Evolutionary conservation across 2,888 invertebrate genomes (phyloP), one percentile per base, ranked within the genome.

Genomic region (Zhuqinia jingwanae): DNA sequence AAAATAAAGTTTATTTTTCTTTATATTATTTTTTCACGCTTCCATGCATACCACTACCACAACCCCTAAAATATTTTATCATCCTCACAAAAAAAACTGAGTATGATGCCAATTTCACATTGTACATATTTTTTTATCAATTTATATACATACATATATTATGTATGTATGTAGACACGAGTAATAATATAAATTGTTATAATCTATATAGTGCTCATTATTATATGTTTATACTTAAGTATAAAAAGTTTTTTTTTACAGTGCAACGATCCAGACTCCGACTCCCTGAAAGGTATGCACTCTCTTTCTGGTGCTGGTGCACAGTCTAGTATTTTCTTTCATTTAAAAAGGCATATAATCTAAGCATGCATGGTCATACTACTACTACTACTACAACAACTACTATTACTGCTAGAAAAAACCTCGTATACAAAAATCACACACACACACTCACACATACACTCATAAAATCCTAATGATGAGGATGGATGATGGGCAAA

Each of bases 401-500:
- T 13, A 36, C 17, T 13, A n/a, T n/a, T n/a, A n/a, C n/a, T n/a
- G n/a, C n/a, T n/a, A n/a, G n/a, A n/a, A 8, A 36, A 36, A 36
- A 36, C 36, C 8, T 3, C 8, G 36, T 36, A 36, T 36, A 36
- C 36, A 36, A 36, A n/a, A 36, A 36, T 36, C 36, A 68, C 65
- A 42, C 36, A 17, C 58, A 11, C n/a, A n/a, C n/a, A n/a, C n/a
- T n/a, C n/a, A n/a, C n/a, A n/a, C n/a, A n/a, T n/a, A n/a, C n/a
- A n/a, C n/a, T n/a, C n/a, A n/a, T 11, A 11, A 42, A 68, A 25
- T 78, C n/a, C 25, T 13, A 42, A 63, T 17, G n/a, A 70, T 60
- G 65, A 15, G 17, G 47, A 42, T 50, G 65, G 75, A 60, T 80
- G 65, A 78, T 85, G 85, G 58, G 70, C 42, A 85, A 22, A 56